Conservation (phyloP, 2,888 invertebrate genomes). For the Drosophila merina region DNA sequence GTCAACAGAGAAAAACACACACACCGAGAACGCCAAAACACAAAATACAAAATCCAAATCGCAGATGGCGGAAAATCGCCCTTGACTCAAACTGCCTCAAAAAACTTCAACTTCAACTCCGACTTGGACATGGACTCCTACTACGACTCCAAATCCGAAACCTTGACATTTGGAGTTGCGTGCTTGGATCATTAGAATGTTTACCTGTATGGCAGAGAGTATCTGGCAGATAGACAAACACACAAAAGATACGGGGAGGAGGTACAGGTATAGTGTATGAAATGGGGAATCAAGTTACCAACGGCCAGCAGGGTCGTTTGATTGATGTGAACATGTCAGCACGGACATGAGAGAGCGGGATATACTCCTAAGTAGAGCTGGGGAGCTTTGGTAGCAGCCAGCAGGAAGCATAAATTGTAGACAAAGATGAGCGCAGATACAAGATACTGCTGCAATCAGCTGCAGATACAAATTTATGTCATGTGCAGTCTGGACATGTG, state of each 20-base stretch:
- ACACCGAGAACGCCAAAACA: slow-evolving; percentile 7
- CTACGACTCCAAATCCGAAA: slow-evolving; percentile 17
- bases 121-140: not conserved
- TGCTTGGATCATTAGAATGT: slow-evolving; percentile 67
- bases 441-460: slow-evolving; percentile 44
- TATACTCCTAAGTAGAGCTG: slow-evolving; percentile 1
- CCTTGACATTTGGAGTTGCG: slow-evolving; percentile 59
- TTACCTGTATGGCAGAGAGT: slow-evolving; percentile 32
- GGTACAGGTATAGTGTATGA: slow-evolving; percentile 22
- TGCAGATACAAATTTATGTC: slow-evolving; percentile 68
- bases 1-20: slow-evolving; percentile 23
- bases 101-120: slow-evolving; percentile 6
- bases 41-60: slow-evolving; percentile 18
- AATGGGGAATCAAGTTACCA: slow-evolving; percentile 60
- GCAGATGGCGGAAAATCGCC: slow-evolving; percentile 45
- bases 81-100: slow-evolving; percentile 26
- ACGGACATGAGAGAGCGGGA: slow-evolving; percentile 27
- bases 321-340: slow-evolving; percentile 75
- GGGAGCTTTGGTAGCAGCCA: not conserved
- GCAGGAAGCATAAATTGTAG: slow-evolving; percentile 70
- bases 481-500: slow-evolving; percentile 53
- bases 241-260: not conserved
- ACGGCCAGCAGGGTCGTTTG: slow-evolving; percentile 48
- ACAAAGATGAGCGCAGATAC: slow-evolving; percentile 57
- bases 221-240: slow-evolving; percentile 10